These are phyloP conservation scores for Labrus mixtus DNA, from an alignment of 2,113 vertebrate genomes.

Conservation along the genomic window DNA sequence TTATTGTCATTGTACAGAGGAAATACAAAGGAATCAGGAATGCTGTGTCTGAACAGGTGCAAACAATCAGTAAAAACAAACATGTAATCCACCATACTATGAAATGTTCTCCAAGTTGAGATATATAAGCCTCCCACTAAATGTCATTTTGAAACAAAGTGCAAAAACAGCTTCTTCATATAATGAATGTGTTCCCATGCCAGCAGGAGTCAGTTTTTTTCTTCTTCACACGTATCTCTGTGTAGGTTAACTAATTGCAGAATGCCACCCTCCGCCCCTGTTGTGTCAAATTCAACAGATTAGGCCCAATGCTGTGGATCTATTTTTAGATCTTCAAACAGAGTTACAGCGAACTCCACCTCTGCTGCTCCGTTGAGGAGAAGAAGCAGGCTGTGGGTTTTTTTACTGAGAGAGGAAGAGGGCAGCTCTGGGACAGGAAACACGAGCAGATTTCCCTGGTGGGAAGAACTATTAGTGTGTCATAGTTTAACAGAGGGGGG, in stretches of 20 bases:
- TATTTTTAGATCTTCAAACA: conserved; percentile 68
- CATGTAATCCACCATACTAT: too few relatives aligned
- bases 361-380: conserved; percentile 46
- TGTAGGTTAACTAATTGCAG: conserved; percentile 23
- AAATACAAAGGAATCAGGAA: too few relatives aligned
- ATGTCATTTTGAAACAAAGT: neutral
- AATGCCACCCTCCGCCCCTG: conserved; percentile 9
- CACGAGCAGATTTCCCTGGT: conserved; percentile 69
- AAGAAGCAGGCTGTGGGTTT: conserved; percentile 56
- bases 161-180: neutral
- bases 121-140: neutral
- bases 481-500: conserved; percentile 60
- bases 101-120: too few relatives aligned
- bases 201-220: neutral
- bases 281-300: conserved; percentile 45
- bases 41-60: too few relatives aligned
- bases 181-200: conserved; percentile 17
- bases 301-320: conserved; percentile 14
- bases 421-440: conserved; percentile 77
- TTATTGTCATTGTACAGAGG: too few relatives aligned
- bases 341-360: conserved; percentile 38
- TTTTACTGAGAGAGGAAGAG: conserved; percentile 68
- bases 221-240: neutral
- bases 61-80: neutral
- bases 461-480: conserved; percentile 64